phyloP scores from a whole-genome alignment of 2,113 vertebrate genomes.

The Onychostruthus taczanowskii region DNA sequence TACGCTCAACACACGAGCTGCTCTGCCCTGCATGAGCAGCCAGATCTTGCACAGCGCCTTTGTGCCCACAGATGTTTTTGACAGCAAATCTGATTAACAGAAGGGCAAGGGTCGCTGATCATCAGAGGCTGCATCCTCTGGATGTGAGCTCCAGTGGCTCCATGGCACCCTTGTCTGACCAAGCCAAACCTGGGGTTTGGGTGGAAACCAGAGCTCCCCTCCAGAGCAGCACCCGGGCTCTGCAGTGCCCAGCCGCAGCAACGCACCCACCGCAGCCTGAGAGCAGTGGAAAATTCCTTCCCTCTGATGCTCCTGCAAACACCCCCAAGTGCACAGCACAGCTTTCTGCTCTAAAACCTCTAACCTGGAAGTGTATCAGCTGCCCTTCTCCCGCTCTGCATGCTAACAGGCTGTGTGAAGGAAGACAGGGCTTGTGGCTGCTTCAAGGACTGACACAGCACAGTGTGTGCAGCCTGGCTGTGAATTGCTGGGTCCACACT shows the following conservation, averaged over 20 bases:
- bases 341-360: conserved; percentile 35
- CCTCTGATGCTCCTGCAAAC: conserved; percentile 23
- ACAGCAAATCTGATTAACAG: not conserved
- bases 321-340: not conserved
- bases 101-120: not conserved
- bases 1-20: not conserved
- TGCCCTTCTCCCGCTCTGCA: not conserved
- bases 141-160: not conserved
- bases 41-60: not conserved
- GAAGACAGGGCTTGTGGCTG: not conserved
- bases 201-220: not conserved
- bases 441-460: not conserved
- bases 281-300: conserved; percentile 47
- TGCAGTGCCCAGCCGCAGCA: not conserved
- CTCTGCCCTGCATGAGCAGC: not conserved
- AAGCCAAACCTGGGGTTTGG: not conserved
- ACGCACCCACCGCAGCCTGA: not conserved
- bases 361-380: conserved; percentile 39
- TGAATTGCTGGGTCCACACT: not conserved
- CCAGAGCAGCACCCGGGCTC: not conserved
- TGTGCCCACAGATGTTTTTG: not conserved
- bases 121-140: not conserved
- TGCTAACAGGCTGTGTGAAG: conserved; percentile 4
- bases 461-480: not conserved
- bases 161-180: not conserved